These are phyloP conservation scores for Pediacus dermestoides DNA, from an alignment of 2,888 invertebrate genomes.

Conservation along the genomic window DNA sequence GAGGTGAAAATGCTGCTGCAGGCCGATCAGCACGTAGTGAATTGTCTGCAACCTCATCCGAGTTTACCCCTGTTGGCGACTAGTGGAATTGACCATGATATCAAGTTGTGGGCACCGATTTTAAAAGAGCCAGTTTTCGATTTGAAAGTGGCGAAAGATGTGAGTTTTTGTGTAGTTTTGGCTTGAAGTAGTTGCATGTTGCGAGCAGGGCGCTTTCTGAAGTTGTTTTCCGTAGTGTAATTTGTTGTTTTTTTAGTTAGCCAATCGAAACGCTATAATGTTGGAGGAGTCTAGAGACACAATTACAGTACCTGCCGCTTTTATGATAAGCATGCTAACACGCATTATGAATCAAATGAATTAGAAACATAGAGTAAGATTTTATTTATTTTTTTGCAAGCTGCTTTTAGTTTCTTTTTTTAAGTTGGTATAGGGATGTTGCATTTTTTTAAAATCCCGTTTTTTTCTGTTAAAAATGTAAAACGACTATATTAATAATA, in stretches of 20 bases:
- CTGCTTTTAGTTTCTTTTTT: too few species aligned
- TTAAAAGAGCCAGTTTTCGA: slow-evolving; percentile 61
- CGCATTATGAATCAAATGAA: slow-evolving; percentile 13
- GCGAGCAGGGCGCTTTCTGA: neutral
- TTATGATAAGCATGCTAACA: slow-evolving; percentile 73
- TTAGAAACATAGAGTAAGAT: slow-evolving; percentile 7
- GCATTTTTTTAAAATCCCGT: too few species aligned
- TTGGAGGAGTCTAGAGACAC: slow-evolving; percentile 80
- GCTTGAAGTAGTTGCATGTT: too few species aligned
- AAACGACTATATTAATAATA: too few species aligned
- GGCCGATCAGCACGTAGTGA: slow-evolving; percentile 80
- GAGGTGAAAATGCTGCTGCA: slow-evolving; percentile 70
- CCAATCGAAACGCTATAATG: slow-evolving; percentile 74
- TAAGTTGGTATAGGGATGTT: too few species aligned
- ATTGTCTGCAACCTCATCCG: slow-evolving; percentile 82
- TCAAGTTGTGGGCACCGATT: slow-evolving; percentile 79
- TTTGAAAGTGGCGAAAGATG: slow-evolving; percentile 60
- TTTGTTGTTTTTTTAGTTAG: slow-evolving; percentile 55
- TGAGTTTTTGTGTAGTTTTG: slow-evolving; percentile 42
- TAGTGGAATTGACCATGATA: slow-evolving; percentile 85
- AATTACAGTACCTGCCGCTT: slow-evolving; percentile 79
- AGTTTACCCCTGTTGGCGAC: slow-evolving; percentile 71
- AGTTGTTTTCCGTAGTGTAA: neutral
- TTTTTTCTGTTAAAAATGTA: too few species aligned
- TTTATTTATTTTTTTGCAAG: slow-evolving; percentile 17